phyloP scores from a whole-genome alignment of 2,797 vertebrate species.

The Tokudaia tokunoshimensis region DNA sequence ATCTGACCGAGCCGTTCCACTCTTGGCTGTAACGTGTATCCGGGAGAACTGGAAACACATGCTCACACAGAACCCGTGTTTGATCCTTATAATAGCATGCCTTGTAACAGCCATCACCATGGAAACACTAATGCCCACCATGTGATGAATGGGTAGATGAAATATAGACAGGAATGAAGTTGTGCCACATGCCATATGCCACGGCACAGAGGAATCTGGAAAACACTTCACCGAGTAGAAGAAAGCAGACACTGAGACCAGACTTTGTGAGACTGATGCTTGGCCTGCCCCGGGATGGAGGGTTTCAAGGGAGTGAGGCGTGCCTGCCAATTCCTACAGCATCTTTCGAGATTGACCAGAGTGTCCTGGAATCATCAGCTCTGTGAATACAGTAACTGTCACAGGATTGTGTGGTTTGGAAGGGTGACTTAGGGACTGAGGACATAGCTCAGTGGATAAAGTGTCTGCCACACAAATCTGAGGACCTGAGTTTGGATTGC shows the following conservation, averaged over 20 bases:
- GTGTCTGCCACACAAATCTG: background rate
- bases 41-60: background rate
- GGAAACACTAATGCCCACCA: background rate
- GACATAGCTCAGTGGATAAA: background rate
- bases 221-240: background rate
- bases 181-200: too few relatives aligned
- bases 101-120: background rate
- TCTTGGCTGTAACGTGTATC: background rate
- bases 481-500: background rate
- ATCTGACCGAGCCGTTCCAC: background rate
- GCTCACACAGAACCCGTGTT: background rate
- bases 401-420: background rate
- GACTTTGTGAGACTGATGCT: background rate
- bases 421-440: background rate
- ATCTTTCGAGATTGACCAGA: background rate
- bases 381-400: background rate
- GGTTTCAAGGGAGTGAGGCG: accelerated
- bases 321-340: background rate
- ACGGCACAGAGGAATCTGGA: background rate
- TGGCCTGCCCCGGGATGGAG: background rate
- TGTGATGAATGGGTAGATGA: background rate
- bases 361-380: background rate
- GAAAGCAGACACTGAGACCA: background rate
- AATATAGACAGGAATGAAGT: background rate
- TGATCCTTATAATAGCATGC: background rate